phyloP scores from a whole-genome alignment of 2,888 invertebrate genomes.

The Oscheius myriophilus region DNA sequence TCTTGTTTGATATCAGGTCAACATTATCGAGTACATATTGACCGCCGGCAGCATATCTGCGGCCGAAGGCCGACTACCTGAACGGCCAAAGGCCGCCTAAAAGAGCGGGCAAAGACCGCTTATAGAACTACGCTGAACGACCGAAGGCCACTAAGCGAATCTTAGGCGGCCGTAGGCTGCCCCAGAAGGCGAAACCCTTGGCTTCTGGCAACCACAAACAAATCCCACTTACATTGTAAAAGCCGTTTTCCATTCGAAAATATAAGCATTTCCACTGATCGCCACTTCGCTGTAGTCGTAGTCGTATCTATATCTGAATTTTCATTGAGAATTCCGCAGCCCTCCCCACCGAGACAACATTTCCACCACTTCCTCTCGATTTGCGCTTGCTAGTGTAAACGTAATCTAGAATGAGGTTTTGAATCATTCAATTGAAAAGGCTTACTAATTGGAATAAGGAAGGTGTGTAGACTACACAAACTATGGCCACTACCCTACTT shows the following conservation, averaged over 20 bases:
- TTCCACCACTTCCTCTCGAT: constrained; percentile 8
- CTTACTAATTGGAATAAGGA: constrained; percentile 16
- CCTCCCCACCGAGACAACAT: constrained; percentile 11
- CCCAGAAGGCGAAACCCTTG: too few species aligned
- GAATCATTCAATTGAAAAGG: not conserved
- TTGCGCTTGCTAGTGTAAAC: constrained; percentile 10
- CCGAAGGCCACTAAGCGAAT: too few species aligned
- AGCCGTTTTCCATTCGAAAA: constrained; percentile 31
- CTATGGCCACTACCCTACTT: not conserved
- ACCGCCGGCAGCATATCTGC: too few species aligned
- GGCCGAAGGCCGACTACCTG: too few species aligned
- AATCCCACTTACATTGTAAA: constrained; percentile 30
- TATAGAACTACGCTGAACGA: too few species aligned
- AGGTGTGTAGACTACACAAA: constrained; percentile 15
- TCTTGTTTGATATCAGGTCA: too few species aligned
- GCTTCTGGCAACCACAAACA: too few species aligned
- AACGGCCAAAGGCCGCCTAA: too few species aligned
- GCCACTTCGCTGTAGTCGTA: constrained; percentile 38
- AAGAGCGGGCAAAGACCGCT: too few species aligned
- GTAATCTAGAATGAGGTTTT: constrained; percentile 4
- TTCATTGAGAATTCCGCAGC: not conserved
- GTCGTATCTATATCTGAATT: constrained; percentile 10
- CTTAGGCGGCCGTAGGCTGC: too few species aligned
- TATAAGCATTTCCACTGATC: constrained; percentile 23
- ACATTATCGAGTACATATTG: too few species aligned